Base-by-base conservation (phyloP, 30 jellyfish, hydroid and myxozoan genomes). In the Rhopilema esculentum region DNA sequence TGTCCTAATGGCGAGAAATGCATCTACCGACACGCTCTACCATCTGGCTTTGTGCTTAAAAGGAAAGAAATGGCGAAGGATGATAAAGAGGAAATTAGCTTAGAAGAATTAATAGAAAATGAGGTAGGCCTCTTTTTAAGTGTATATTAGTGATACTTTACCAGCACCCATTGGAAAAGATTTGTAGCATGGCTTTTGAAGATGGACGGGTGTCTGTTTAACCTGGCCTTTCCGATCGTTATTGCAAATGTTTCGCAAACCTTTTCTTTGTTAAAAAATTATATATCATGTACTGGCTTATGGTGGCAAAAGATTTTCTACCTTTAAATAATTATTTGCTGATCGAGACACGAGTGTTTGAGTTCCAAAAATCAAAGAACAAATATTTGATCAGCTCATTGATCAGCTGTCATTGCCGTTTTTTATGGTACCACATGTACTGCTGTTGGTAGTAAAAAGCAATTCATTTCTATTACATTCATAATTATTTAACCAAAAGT, bases 1-100 rank as follows among this genome's bases (percentile, higher is more conserved):
- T 96, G 99, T 77, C 99, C 99, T 21, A 89, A 79, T 75, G 97
- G 98, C 27, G 98, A 89, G 68, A 96, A 96, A 66, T 96, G 99
- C 68, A 87, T 87, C 29, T 96, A 96, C 77, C 77, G 89, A 29
- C 99, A 96, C 77, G 99, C 99, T 0, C 87, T 96, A 24, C 99
- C 99, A 7, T 97, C 98, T 4, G 99, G 99, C 16, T 96, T 87
- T 82, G 98, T 96, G 24, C 70, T 96, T 89, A 92, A 92, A 66
- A 69, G 91, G 74, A 93, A 96, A 69, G 97, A 91, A 66, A 79
- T 79, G 22, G 82, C 91, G n/a, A 82, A 76, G 40, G 77, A 57
- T 28, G 92, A 68, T 27, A 95, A 85, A 1, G 97, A 85, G 71
- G 95, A 83, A 82, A 66, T 96, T 24, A 83, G 96, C 49, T 57